Percentiles rank a stretch among this genome's conserved stretches.
Conservation (phyloP, 35 echinoderm and acorn worm species). For the Apostichopus japonicus region DNA sequence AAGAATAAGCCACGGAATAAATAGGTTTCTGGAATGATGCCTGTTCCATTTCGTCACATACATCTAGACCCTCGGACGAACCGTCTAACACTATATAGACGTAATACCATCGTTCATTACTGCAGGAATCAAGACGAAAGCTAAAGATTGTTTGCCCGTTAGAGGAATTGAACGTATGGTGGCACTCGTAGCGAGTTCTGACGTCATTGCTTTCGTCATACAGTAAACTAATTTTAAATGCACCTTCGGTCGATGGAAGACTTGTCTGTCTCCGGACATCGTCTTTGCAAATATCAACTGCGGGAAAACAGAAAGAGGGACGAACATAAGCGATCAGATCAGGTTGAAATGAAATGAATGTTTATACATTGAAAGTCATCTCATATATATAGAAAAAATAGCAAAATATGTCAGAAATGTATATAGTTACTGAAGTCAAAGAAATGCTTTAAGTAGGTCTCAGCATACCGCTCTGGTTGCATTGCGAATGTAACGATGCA, state of each 20-base stretch:
- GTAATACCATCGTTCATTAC: neutral
- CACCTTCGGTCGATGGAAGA: slow-evolving; percentile 47
- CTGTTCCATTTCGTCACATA: slow-evolving; percentile 2
- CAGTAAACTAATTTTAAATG: slow-evolving; percentile 26
- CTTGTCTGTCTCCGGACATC: slow-evolving; percentile 29
- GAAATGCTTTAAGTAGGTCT: too few relatives aligned
- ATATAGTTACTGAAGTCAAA: too few relatives aligned
- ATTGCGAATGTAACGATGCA: too few relatives aligned
- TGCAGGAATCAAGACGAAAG: slow-evolving; percentile 32
- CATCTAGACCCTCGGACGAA: neutral
- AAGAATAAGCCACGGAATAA: slow-evolving; percentile 57
- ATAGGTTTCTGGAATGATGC: slow-evolving; percentile 50
- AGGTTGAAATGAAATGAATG: too few relatives aligned
- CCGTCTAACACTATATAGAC: slow-evolving; percentile 13
- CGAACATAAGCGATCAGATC: too few relatives aligned
- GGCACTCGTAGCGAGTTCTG: slow-evolving; percentile 1
- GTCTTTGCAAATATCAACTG: slow-evolving; percentile 54
- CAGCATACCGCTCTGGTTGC: too few relatives aligned
- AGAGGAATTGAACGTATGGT: slow-evolving; percentile 36
- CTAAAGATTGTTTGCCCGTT: slow-evolving; percentile 8
- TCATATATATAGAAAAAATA: too few relatives aligned
- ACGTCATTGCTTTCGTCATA: slow-evolving; percentile 46
- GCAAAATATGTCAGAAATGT: too few relatives aligned
- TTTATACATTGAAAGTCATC: too few relatives aligned
- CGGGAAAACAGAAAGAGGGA: neutral